These are phyloP conservation scores for Entelurus aequoreus DNA, from an alignment of 2,113 vertebrate species.

Conservation along the genomic window DNA sequence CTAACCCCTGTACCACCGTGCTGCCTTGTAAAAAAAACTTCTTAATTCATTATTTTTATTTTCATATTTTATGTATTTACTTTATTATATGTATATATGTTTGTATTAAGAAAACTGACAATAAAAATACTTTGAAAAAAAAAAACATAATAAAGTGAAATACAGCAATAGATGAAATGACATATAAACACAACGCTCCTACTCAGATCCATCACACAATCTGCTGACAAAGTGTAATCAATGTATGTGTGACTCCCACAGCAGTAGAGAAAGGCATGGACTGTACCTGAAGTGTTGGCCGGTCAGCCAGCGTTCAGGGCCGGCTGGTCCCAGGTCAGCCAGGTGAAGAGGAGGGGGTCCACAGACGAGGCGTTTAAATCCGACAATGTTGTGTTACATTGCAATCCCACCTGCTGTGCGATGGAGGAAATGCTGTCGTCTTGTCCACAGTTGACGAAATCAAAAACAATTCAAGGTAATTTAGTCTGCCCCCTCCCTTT, in stretches of 20 bases:
- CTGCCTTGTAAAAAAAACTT: too few species aligned
- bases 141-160: neutral
- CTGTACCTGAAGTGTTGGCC: conserved; percentile 60
- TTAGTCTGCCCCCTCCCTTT: conserved; percentile 58
- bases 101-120: too few species aligned
- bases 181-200: conserved; percentile 43
- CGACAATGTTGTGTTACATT: conserved; percentile 66
- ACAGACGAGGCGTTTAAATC: conserved; percentile 59
- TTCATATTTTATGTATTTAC: too few species aligned
- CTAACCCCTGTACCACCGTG: too few species aligned
- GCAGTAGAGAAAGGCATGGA: conserved; percentile 11
- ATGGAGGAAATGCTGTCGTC: conserved; percentile 52
- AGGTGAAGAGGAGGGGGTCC: conserved; percentile 66
- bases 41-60: too few species aligned
- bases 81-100: too few species aligned
- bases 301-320: conserved; percentile 56
- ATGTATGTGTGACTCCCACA: conserved; percentile 28
- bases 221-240: conserved; percentile 42
- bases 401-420: conserved; percentile 67
- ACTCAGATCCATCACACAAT: conserved; percentile 33
- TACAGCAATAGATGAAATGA: conserved; percentile 19
- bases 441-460: conserved; percentile 15
- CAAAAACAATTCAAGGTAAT: conserved; percentile 53
- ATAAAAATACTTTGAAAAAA: too few species aligned
- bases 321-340: conserved; percentile 72